Evolutionary conservation across 2,888 invertebrate genomes (phyloP).

Genomic region (Parascotia fuliginaria): DNA sequence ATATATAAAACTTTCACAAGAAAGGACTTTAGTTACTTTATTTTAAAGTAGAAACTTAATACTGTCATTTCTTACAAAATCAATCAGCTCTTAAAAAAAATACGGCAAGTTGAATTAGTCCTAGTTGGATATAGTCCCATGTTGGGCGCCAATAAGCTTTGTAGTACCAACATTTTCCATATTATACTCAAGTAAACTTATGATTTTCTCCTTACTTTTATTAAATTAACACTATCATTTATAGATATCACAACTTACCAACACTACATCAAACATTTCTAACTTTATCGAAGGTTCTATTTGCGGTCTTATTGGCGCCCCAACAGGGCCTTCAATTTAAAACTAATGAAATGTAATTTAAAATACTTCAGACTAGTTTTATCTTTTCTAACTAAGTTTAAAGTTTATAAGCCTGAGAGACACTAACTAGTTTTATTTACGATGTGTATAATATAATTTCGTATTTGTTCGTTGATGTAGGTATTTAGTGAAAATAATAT

Average conservation of each 20-base stretch:
- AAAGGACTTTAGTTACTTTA: too few species aligned
- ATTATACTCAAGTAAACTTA: not conserved
- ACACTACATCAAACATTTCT: not conserved
- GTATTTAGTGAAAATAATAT: too few species aligned
- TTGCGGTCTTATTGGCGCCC: constrained; percentile 19
- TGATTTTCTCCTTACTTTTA: not conserved
- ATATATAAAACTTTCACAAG: too few species aligned
- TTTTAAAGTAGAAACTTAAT: too few species aligned
- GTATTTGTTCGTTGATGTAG: too few species aligned
- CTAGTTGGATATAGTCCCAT: not conserved
- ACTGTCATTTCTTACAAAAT: too few species aligned
- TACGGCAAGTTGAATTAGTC: too few species aligned
- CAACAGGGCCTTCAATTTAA: constrained; percentile 9
- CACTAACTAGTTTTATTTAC: not conserved
- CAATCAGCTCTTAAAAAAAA: too few species aligned
- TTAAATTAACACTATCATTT: not conserved
- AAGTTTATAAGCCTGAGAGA: not conserved
- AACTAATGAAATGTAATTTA: constrained; percentile 1
- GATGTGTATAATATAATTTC: not conserved
- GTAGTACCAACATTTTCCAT: too few species aligned
- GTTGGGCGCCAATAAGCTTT: not conserved
- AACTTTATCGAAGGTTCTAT: not conserved
- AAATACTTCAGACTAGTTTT: not conserved
- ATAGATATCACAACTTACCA: not conserved
- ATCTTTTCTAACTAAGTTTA: not conserved